A percentile compares a stretch with the other conserved stretches of the same genome.
Evolutionary conservation across 2,113 vertebrate species (phyloP).

Genomic region (Dunckerocampus dactyliophorus): DNA sequence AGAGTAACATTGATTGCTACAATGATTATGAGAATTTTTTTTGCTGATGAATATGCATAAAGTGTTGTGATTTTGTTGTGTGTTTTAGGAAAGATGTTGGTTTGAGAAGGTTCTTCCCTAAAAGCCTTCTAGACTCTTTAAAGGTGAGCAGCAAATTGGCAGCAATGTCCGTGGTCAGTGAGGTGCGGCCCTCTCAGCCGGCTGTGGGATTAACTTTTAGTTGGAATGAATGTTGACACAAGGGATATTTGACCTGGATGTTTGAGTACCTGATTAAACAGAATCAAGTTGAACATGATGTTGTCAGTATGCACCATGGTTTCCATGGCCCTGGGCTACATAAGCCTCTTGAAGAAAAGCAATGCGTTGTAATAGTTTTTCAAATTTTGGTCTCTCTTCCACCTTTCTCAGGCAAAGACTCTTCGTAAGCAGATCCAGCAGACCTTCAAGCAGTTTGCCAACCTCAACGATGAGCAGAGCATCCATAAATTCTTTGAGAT

Average conservation of each 20-base stretch:
- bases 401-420: slow-evolving; percentile 82
- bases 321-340: slow-evolving; percentile 10
- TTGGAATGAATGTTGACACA: slow-evolving; percentile 14
- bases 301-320: slow-evolving; percentile 27
- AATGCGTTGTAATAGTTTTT: not conserved
- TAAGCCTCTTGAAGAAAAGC: slow-evolving; percentile 1
- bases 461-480: slow-evolving; percentile 95
- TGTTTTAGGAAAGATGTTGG: slow-evolving; percentile 91
- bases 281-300: slow-evolving; percentile 39
- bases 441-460: slow-evolving; percentile 95
- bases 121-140: slow-evolving; percentile 94
- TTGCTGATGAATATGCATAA: not conserved
- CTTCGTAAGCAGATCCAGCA: slow-evolving; percentile 96
- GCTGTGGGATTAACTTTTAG: slow-evolving; percentile 23
- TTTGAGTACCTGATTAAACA: slow-evolving; percentile 41
- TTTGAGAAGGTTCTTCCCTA: slow-evolving; percentile 94
- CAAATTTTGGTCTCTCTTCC: not conserved
- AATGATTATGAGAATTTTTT: not conserved
- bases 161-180: slow-evolving; percentile 1
- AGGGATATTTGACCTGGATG: slow-evolving; percentile 39
- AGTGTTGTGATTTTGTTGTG: not conserved
- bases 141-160: slow-evolving; percentile 78
- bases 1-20: slow-evolving; percentile 80
- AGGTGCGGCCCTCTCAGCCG: not conserved
- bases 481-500: slow-evolving; percentile 99